Evolutionary conservation across 2,797 vertebrate species (phyloP).

Genomic region (Argya squamiceps): DNA sequence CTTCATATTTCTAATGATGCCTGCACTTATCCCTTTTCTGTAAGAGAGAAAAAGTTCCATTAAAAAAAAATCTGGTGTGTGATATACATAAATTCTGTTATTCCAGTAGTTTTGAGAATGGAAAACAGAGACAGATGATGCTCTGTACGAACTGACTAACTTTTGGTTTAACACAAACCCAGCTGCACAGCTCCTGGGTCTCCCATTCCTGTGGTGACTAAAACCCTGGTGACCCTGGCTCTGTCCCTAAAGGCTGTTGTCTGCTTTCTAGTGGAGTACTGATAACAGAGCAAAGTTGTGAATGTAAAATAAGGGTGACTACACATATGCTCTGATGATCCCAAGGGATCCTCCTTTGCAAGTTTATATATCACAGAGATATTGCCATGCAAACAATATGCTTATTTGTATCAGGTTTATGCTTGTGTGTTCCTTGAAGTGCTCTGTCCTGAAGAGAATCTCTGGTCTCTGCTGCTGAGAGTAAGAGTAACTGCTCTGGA

Average conservation of each 20-base stretch:
- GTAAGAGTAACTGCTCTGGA: not conserved
- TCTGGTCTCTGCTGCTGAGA: not conserved
- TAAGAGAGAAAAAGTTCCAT: not conserved
- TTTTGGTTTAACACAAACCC: not conserved
- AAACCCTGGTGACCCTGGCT: not conserved
- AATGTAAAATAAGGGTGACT: not conserved
- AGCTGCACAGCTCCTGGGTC: not conserved
- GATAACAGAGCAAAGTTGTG: rapidly evolving
- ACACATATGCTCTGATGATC: not conserved
- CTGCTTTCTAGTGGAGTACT: not conserved
- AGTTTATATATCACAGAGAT: not conserved
- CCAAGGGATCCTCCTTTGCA: not conserved
- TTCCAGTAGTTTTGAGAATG: not conserved
- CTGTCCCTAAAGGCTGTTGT: rapidly evolving
- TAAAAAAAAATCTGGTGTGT: not conserved
- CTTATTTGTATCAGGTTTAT: not conserved
- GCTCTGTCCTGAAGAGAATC: not conserved
- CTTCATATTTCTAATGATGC: not conserved
- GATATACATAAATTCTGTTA: not conserved
- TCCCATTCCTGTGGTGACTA: not conserved
- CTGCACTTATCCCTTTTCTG: not conserved
- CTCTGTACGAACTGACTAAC: not conserved
- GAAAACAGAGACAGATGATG: not conserved
- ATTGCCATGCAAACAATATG: not conserved
- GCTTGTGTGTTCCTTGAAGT: rapidly evolving